These are phyloP conservation scores for Coregonus sp. DNA, from an alignment of 2,797 vertebrate genomes.

Conservation along the genomic window DNA sequence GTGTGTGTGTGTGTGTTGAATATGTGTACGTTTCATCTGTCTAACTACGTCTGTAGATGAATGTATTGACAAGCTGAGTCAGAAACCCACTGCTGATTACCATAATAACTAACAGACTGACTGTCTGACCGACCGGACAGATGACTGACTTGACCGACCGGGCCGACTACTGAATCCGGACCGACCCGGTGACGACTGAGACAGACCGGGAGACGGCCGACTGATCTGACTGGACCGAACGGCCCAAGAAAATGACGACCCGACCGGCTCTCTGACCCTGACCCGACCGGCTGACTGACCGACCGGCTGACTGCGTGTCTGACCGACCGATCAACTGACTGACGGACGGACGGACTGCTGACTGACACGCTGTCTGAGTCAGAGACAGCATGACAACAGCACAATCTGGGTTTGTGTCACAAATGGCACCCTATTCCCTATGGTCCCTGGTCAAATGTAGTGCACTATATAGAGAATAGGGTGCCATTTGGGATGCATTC, in stretches of 20 bases:
- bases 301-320: no score
- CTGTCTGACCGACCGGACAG: constrained; percentile 12
- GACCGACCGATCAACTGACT: no score
- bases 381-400: neutral
- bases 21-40: neutral
- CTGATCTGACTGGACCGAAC: constrained; percentile 28
- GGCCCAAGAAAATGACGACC: no score
- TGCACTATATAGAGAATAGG: neutral
- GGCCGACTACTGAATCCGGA: constrained; percentile 4
- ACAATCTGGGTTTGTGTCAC: neutral
- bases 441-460: no score
- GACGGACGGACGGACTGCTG: neutral
- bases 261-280: no score
- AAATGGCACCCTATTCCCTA: neutral
- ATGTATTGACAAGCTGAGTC: neutral
- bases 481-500: neutral
- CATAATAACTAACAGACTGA: constrained; percentile 11
- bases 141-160: no score
- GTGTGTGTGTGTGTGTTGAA: neutral
- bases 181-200: no score
- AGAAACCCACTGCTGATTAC: neutral
- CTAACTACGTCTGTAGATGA: neutral
- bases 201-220: no score
- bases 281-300: no score
- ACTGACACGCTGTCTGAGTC: constrained; percentile 46